phyloP scores from a whole-genome alignment of 2,113 vertebrate species.

The Leuciscus idus region DNA sequence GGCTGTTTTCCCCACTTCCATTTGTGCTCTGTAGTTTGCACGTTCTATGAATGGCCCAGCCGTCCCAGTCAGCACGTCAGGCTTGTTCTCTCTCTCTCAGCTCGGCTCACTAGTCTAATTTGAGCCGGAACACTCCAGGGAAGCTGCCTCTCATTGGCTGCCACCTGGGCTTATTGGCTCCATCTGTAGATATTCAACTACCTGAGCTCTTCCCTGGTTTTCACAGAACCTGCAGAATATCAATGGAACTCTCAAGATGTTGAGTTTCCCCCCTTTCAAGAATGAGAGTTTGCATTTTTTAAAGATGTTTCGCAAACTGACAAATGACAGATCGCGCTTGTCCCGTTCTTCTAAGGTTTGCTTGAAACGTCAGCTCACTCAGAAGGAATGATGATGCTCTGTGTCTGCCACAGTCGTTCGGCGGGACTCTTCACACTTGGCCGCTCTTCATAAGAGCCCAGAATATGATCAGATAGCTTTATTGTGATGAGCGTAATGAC shows the following conservation, averaged over 20 bases:
- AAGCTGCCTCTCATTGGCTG: conserved; percentile 34
- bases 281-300: conserved; percentile 15
- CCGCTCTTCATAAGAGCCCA: conserved; percentile 15
- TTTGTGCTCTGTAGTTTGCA: conserved; percentile 23
- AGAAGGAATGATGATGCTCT: conserved; percentile 17
- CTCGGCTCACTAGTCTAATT: conserved; percentile 20
- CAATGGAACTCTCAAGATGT: conserved; percentile 10
- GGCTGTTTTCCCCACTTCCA: conserved; percentile 34
- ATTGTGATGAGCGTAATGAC: conserved; percentile 38
- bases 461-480: conserved; percentile 26
- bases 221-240: conserved; percentile 21
- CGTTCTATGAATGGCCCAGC: conserved; percentile 18
- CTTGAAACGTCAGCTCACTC: background rate
- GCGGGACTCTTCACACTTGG: conserved; percentile 7
- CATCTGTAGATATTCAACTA: background rate
- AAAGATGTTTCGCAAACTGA: conserved; percentile 3
- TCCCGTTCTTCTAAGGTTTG: background rate
- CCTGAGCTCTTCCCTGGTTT: background rate
- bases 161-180: conserved; percentile 42
- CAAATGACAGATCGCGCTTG: background rate
- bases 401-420: background rate
- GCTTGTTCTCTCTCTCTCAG: background rate
- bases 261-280: background rate
- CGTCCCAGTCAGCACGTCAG: background rate
- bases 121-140: background rate